Evolutionary conservation across 2,113 vertebrate species (phyloP), one percentile per base, ranked within the genome.

Genomic region (Oreochromis niloticus): DNA sequence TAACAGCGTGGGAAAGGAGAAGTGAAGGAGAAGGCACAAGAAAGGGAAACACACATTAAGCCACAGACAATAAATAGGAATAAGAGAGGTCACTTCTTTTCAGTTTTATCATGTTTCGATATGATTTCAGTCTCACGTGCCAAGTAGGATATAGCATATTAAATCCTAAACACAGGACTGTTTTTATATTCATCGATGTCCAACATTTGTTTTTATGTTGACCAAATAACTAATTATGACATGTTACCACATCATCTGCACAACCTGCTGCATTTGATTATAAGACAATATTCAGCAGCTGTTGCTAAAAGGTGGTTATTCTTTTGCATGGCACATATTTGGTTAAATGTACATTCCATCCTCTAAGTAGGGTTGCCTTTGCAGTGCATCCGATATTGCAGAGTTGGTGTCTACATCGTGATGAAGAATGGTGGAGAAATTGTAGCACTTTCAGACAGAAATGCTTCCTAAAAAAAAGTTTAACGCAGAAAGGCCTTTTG

Each of bases 1-100:
- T 82, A 71, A 83, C 80, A 83, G 80, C 17, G 24, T 87, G 85
- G 55, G 85, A 87, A 87, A 87, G 80, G 50, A 57, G 80, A 87
- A 87, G 66, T 54, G 27, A 57, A 10, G 66, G 9, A 54, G 10
- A 71, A 86, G n/a, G 78, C 17, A 66, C 10, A 80, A 55, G 10
- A 52, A 39, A 46, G 27, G 16, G 12, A 82, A 50, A 24, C 19
- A 8, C 27, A n/a, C 11, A 30, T 30, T 30, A 10, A 73, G 11
- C 52, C 80, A 78, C 66, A 54, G 16, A n/a, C 6, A 34, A 32
- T 12, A 12, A 12, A n/a, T 27, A 34, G 71, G 24, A 50, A 48
- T 30, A 14, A 30, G 41, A 30, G 52, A 24, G 10, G 46, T 50
- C 43, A 13, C 24, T 8, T 80, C 3, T 56, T 56, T 24, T 80